Evolutionary conservation across 1,140 invertebrate species (phyloP).

Genomic region (Rhagoletis pomonella): DNA sequence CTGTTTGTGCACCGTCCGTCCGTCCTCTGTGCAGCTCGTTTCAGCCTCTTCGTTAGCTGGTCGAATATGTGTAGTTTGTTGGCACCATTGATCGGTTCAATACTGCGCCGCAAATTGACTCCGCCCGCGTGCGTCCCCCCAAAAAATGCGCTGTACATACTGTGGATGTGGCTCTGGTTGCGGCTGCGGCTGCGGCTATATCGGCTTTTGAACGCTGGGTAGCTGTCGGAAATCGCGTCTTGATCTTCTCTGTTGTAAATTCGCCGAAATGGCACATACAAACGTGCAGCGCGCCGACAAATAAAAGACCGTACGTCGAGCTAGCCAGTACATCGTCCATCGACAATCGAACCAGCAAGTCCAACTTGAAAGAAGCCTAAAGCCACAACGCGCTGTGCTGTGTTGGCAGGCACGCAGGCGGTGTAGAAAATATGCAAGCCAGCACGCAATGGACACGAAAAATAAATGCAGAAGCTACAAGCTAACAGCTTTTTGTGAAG

Average conservation of each 20-base stretch:
- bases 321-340: neutral
- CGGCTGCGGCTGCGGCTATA: neutral
- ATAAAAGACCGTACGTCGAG: neutral
- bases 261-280: constrained; percentile 53
- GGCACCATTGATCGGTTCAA: constrained; percentile 29
- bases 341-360: too few species aligned
- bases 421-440: neutral
- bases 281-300: constrained; percentile 10
- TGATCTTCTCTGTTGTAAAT: constrained; percentile 52
- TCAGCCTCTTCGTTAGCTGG: neutral
- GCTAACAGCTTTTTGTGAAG: constrained; percentile 72
- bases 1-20: neutral
- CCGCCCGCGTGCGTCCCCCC: neutral
- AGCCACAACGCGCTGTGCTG: neutral
- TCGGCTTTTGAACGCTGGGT: constrained; percentile 15
- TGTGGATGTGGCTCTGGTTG: too few species aligned
- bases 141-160: too few species aligned
- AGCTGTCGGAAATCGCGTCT: constrained; percentile 53
- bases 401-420: neutral
- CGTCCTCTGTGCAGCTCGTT: neutral
- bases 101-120: neutral
- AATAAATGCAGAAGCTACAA: constrained; percentile 72
- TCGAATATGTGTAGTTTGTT: neutral
- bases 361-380: constrained; percentile 31
- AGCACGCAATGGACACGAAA: constrained; percentile 8